Evolutionary conservation across 2,797 vertebrate species (phyloP), one percentile per base, ranked within the genome.

Genomic region (Dryobates pubescens): DNA sequence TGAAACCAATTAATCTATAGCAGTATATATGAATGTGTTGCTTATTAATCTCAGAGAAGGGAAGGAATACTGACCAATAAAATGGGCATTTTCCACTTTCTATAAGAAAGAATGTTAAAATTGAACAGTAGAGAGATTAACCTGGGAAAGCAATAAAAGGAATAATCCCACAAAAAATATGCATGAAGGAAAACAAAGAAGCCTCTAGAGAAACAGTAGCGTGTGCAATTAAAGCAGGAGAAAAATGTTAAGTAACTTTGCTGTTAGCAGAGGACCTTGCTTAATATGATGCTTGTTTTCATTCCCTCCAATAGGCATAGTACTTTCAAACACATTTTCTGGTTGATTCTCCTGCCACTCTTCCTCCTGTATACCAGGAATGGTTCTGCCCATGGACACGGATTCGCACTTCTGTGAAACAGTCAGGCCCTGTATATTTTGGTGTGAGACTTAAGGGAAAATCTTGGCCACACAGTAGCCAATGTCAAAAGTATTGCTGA

Each of bases 301-400:
- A 29, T 6, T 57, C 20, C 24, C 17, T 80, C 23, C 62, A 41
- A 9, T 6, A 59, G 14, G 10, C 49, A 3, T 0, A 30, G 14
- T 29, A 58, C 41, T 72, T 78, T 47, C 56, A 82, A 70, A 13
- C 30, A 49, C 9, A 20, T 80, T 77, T 58, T 89, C 18, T 72
- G 12, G 12, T 59, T 78, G 75, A 17, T 82, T 80, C 45, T 87
- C 38, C 49, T 73, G 38, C 24, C 18, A 45, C 16, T 88, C 20
- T 62, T 80, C n/a, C 41, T 70, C 18, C 34, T 57, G 26, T 32
- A 62, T 69, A 80, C 5, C 56, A 67, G 17, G 18, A 74, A 23
- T 0, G 1, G 12, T 22, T 73, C 41, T 77, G 13, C 14, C 17
- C 2, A 12, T 56, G 36, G 45, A 38, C 15, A 6, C 1, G 17